Evolutionary conservation across 2,797 vertebrate species (phyloP).

Genomic region (Argya squamiceps): DNA sequence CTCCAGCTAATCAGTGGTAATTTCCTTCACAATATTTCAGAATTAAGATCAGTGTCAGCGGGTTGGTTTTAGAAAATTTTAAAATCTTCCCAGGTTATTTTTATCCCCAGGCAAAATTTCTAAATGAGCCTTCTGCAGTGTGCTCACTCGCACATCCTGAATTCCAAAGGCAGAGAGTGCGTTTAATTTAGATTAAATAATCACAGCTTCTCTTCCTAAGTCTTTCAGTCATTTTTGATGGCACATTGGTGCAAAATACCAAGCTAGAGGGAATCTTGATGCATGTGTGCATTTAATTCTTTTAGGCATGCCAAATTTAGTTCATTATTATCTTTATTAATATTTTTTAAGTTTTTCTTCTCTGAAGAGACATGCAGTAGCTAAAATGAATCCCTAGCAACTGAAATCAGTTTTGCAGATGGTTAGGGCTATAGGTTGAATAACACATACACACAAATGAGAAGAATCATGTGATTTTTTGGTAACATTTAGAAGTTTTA

Average conservation of each 20-base stretch:
- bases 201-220: background rate
- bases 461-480: background rate
- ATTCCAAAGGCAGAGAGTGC: background rate
- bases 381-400: constrained; percentile 37
- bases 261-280: background rate
- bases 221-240: constrained; percentile 12
- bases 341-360: background rate
- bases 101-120: constrained; percentile 39
- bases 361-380: background rate
- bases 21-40: constrained; percentile 48
- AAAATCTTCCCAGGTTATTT: constrained; percentile 51
- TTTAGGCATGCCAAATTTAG: constrained; percentile 18
- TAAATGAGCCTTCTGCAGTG: background rate
- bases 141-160: background rate
- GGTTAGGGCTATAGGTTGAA: constrained; percentile 36
- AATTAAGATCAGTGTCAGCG: constrained; percentile 44
- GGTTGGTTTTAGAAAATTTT: constrained; percentile 53
- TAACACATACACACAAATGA: background rate
- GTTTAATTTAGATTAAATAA: constrained; percentile 24
- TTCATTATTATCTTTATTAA: constrained; percentile 47
- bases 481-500: constrained; percentile 13
- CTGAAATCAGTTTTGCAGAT: constrained; percentile 35
- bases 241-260: constrained; percentile 12
- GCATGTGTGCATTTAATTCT: constrained; percentile 11
- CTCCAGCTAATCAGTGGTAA: constrained; percentile 37